phyloP scores from a whole-genome alignment of 53 echinoderm and acorn worm genomes.

The Holothuria leucospilota region DNA sequence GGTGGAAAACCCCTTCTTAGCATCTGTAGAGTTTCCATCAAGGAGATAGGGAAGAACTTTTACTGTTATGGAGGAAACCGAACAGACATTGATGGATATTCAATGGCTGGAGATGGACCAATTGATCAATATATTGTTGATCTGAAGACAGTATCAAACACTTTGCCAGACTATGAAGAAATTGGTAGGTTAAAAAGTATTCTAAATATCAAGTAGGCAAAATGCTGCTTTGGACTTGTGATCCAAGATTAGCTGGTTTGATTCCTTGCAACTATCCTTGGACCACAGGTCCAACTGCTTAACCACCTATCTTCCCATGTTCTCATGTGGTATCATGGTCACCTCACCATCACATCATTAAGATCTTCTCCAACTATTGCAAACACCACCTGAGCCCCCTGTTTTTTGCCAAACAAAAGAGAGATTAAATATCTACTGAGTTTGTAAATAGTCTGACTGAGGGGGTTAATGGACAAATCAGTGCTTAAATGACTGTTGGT shows the following conservation, averaged over 20 bases:
- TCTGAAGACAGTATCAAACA: constrained; percentile 76
- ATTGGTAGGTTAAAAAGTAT: neutral
- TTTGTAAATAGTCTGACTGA: too few species aligned
- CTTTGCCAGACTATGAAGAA: constrained; percentile 58
- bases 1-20: constrained; percentile 66
- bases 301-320: too few species aligned
- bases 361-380: too few species aligned
- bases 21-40: constrained; percentile 73
- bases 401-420: too few species aligned
- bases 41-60: constrained; percentile 70
- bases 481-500: too few species aligned
- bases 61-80: constrained; percentile 64
- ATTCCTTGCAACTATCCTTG: too few species aligned
- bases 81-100: constrained; percentile 37
- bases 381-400: too few species aligned
- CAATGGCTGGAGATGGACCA: constrained; percentile 41
- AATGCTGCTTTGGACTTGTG: neutral
- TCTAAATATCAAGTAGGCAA: neutral
- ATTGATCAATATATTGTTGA: constrained; percentile 61
- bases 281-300: too few species aligned
- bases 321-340: too few species aligned
- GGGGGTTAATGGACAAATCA: too few species aligned
- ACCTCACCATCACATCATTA: too few species aligned
- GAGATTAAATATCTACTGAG: too few species aligned
- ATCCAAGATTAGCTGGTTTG: neutral